A percentile compares a stretch with the other conserved stretches of the same genome.
Conservation (phyloP, 37 sponge, comb jelly and placozoan species). For the Haliclona indistincta region DNA sequence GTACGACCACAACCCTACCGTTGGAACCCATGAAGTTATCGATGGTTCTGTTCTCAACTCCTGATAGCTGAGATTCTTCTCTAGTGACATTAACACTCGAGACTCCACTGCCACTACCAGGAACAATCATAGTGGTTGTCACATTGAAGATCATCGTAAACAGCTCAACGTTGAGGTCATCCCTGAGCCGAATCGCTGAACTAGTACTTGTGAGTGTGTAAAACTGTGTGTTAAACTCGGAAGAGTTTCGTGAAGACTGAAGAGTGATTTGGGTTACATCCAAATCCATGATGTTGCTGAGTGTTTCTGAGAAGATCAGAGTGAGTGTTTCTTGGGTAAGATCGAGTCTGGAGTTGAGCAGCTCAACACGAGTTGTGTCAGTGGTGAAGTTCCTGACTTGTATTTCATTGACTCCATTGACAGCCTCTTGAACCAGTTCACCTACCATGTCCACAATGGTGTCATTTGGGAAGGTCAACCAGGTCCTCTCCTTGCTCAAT, state of each 20-base stretch:
- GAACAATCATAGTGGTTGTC: not conserved
- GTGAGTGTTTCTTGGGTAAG: conserved; percentile 64
- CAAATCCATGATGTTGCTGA: conserved; percentile 38
- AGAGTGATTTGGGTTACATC: conserved; percentile 76
- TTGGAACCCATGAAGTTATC: conserved; percentile 41
- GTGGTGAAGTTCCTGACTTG: conserved; percentile 23
- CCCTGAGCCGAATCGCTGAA: conserved; percentile 15
- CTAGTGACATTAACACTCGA: not conserved
- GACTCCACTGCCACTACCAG: conserved; percentile 1
- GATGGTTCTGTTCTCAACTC: not conserved
- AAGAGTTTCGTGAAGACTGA: conserved; percentile 51
- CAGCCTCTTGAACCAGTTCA: conserved; percentile 30
- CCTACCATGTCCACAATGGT: conserved; percentile 80
- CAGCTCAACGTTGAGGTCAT: conserved; percentile 31
- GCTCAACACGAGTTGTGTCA: conserved; percentile 47
- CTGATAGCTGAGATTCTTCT: too few relatives aligned
- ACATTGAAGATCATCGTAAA: conserved; percentile 10
- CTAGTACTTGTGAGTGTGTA: conserved; percentile 68
- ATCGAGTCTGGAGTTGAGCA: conserved; percentile 68
- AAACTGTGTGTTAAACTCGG: conserved; percentile 10
- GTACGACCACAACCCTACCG: conserved; percentile 58
- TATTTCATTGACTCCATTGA: conserved; percentile 54
- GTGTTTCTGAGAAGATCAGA: conserved; percentile 78
- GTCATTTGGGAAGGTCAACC: conserved; percentile 34
- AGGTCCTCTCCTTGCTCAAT: conserved; percentile 15